Evolutionary conservation across 2,113 vertebrate genomes (phyloP), one percentile per base, ranked within the genome.

Genomic region (Sander vitreus): DNA sequence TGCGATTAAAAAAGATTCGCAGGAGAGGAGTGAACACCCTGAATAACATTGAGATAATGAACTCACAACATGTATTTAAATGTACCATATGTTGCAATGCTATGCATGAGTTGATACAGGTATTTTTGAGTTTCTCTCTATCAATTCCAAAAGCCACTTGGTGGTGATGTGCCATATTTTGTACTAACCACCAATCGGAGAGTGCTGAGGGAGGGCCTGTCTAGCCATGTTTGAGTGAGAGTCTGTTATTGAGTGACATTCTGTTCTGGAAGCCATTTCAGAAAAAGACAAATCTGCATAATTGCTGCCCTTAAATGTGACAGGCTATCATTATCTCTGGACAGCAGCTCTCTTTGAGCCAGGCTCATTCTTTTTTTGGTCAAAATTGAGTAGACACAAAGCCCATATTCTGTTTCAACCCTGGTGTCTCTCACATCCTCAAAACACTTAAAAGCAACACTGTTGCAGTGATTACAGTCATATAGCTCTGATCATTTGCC

Each of bases 31-130:
- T 50, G 75, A 85, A 65, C 79, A 84, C 27, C 47, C 58, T 73
- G 60, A 36, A 66, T 87, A 81, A 84, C 83, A 82, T 80, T 88
- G 85, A 85, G 63, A 21, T 91, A 88, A 91, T 90, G 63, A 86
- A 86, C 74, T 73, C 58, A 70, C 81, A 83, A 84, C 70, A 76
- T 63, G 71, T 68, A 72, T 81, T 85, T 74, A 87, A 89, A 88
- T 63, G 73, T 39, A 45, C 89, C 86, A 90, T 89, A 87, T 87
- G 91, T 48, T 73, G 70, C 69, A 85, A 60, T 68, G 72, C 39
- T 43, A 45, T 45, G 76, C 81, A 79, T 70, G 77, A 78, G 64
- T 72, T 71, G 66, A 58, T 48, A 33, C 78, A 85, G 80, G 73
- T 85, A 70, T 36, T 62, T 62, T 45, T 73, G 51, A 88, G 3